Evolutionary conservation across 2,888 invertebrate species (phyloP).

Genomic region (Venusia cambrica): DNA sequence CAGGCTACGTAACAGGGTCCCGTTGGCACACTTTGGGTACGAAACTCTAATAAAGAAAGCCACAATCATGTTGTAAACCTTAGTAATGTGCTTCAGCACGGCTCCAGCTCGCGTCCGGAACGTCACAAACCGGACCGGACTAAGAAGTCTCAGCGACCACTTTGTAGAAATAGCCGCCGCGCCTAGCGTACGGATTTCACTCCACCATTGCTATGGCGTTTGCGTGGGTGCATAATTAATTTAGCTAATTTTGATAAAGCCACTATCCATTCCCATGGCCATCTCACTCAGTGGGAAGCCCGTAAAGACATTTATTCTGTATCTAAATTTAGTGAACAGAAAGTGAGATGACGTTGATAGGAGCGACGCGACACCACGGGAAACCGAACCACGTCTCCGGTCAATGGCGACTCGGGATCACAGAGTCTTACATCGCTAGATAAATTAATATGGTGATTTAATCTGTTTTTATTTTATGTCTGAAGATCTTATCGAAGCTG

Average conservation of each 20-base stretch:
- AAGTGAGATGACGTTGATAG: constrained; percentile 41
- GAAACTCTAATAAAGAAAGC: too few relatives aligned
- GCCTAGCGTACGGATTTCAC: too few relatives aligned
- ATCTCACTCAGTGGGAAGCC: constrained; percentile 31
- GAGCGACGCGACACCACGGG: constrained; percentile 44
- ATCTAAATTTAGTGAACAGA: constrained; percentile 44
- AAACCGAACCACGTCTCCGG: constrained; percentile 25
- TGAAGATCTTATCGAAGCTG: constrained; percentile 14
- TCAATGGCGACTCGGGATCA: constrained; percentile 11
- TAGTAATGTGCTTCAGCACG: too few relatives aligned
- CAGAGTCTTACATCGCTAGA: constrained; percentile 16
- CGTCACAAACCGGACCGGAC: too few relatives aligned
- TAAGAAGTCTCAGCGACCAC: too few relatives aligned
- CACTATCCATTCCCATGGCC: constrained; percentile 34
- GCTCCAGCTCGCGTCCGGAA: too few relatives aligned
- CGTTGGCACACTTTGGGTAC: too few relatives aligned
- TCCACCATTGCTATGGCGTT: constrained; percentile 14
- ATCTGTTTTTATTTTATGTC: constrained; percentile 19
- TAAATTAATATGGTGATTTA: constrained; percentile 28
- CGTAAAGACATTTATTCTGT: constrained; percentile 32
- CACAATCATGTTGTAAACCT: too few relatives aligned
- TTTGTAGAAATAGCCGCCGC: too few relatives aligned
- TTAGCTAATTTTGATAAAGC: constrained; percentile 32
- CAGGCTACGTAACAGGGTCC: too few relatives aligned
- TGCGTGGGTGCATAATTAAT: constrained; percentile 31